phyloP scores from a whole-genome alignment of 1,140 invertebrate species.

The Drosophila pseudoananassae region DNA sequence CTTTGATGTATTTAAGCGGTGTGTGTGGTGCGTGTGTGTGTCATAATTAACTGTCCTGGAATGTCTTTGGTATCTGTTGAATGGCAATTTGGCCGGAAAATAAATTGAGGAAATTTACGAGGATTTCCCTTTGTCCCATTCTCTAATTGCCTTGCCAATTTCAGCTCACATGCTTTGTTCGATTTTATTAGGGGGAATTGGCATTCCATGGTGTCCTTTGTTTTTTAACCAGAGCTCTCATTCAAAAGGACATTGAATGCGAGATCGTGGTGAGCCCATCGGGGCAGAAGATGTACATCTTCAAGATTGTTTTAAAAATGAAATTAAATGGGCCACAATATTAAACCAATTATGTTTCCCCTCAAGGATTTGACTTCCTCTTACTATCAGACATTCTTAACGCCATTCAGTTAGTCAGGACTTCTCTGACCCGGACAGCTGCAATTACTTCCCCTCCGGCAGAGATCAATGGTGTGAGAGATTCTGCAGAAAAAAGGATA shows the following conservation, averaged over 20 bases:
- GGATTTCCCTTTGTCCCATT: conserved; percentile 11
- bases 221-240: neutral
- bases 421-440: conserved; percentile 28
- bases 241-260: no score
- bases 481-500: conserved; percentile 1
- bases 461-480: neutral
- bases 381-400: conserved; percentile 14
- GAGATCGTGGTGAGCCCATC: no score
- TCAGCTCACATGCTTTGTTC: conserved; percentile 41
- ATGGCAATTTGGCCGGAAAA: conserved; percentile 30
- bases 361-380: conserved; percentile 17
- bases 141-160: conserved; percentile 37
- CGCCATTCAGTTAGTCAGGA: conserved; percentile 11
- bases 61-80: conserved; percentile 26
- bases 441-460: conserved; percentile 11
- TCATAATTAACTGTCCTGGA: conserved; percentile 67
- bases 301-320: neutral
- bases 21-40: conserved; percentile 12
- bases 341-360: neutral
- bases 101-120: conserved; percentile 50
- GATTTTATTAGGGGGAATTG: conserved; percentile 32
- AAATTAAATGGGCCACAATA: neutral
- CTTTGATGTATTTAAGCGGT: conserved; percentile 50
- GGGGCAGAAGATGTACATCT: no score
- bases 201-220: conserved; percentile 11